These are phyloP conservation scores for Drosophila anomalata DNA, from an alignment of 2,888 invertebrate species.

Conservation along the genomic window DNA sequence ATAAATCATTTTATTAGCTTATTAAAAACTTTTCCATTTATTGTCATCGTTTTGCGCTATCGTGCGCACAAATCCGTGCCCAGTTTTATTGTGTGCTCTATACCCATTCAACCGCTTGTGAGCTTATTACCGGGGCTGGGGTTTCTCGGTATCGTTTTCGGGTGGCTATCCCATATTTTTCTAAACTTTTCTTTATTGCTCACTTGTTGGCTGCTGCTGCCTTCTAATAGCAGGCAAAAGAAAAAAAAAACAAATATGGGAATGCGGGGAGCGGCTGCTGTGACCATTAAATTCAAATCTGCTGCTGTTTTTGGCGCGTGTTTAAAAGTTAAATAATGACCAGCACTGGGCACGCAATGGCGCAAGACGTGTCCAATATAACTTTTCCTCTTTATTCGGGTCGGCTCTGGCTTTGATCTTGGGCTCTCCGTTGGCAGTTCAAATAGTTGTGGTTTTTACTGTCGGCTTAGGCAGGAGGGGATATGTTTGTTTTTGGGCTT, in stretches of 20 bases:
- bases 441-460: conserved; percentile 68
- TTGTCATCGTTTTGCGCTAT: conserved; percentile 82
- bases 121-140: conserved; percentile 64
- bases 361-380: conserved; percentile 78
- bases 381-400: conserved; percentile 60
- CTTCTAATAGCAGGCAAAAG: conserved; percentile 52
- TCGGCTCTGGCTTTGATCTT: conserved; percentile 63
- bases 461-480: conserved; percentile 21
- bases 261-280: conserved; percentile 20
- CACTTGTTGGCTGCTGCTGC: conserved; percentile 74
- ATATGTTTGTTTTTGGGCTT: conserved; percentile 40
- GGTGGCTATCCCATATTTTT: conserved; percentile 72
- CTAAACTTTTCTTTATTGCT: conserved; percentile 81
- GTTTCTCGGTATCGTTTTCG: conserved; percentile 1
- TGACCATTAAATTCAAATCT: conserved; percentile 76
- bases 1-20: conserved; percentile 82
- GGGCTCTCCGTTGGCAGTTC: conserved; percentile 53
- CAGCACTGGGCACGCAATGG: conserved; percentile 63
- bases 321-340: conserved; percentile 78
- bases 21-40: conserved; percentile 82
- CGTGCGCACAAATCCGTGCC: conserved; percentile 77
- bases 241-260: not conserved
- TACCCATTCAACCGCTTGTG: conserved; percentile 75
- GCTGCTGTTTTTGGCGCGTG: conserved; percentile 68
- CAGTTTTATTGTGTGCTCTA: conserved; percentile 64